Conservation (phyloP, 2,113 vertebrate genomes). For the Anseranas semipalmata region DNA sequence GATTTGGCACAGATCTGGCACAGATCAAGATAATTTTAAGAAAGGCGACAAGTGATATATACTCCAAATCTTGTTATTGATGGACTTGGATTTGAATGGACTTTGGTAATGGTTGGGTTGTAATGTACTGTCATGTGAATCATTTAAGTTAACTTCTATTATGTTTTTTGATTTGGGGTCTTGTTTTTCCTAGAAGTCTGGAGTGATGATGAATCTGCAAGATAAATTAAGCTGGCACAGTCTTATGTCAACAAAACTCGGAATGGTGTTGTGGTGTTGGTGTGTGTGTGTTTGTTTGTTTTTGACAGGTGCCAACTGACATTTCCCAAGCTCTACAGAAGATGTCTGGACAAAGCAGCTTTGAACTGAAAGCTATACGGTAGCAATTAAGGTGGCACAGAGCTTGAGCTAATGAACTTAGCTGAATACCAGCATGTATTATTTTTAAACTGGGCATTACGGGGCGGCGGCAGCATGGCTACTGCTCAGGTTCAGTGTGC, state of each 20-base stretch:
- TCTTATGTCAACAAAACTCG: background rate
- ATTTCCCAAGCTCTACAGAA: background rate
- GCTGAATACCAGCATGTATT: background rate
- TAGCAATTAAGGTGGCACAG: background rate
- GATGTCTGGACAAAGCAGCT: background rate
- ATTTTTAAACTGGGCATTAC: accelerated
- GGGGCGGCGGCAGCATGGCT: background rate
- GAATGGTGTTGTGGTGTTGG: background rate
- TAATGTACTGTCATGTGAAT: background rate
- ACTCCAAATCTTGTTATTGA: background rate
- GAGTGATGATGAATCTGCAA: background rate
- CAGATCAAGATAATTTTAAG: background rate
- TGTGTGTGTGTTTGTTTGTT: background rate
- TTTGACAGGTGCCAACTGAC: background rate
- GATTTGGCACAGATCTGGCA: background rate
- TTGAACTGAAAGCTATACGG: background rate
- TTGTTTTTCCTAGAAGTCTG: background rate
- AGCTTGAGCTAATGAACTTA: background rate
- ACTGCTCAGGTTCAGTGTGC: background rate
- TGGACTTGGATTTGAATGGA: background rate
- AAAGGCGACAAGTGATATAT: background rate
- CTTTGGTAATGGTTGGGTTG: background rate
- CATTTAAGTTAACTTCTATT: background rate
- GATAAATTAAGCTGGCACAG: background rate
- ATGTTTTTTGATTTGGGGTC: background rate